Conservation (phyloP, 2,888 invertebrate species). For the Rotaria macrura region DNA sequence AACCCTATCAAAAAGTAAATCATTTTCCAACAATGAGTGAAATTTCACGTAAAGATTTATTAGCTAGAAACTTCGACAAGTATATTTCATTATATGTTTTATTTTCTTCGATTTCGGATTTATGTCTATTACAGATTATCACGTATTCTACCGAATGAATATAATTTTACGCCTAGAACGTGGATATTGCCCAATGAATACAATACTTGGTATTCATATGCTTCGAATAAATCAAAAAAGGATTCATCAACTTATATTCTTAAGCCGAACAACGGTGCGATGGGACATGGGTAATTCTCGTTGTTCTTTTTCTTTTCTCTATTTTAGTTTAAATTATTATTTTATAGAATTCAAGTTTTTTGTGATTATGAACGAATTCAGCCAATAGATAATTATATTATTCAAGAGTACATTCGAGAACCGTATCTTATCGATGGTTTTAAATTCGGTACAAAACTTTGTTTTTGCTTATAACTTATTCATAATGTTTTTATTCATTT, state of each 20-base stretch:
- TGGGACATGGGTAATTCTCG: constrained; percentile 48
- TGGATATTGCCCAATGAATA: constrained; percentile 49
- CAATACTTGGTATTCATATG: constrained; percentile 42
- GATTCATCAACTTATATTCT: constrained; percentile 46
- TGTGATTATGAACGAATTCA: constrained; percentile 42
- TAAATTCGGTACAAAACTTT: constrained; percentile 38
- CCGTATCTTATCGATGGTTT: constrained; percentile 48
- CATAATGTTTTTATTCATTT: constrained; percentile 35
- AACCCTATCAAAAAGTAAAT: constrained; percentile 48
- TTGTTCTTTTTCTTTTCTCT: neutral
- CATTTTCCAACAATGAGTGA: constrained; percentile 51
- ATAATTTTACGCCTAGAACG: constrained; percentile 46
- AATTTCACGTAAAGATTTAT: constrained; percentile 47
- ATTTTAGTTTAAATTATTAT: neutral
- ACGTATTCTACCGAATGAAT: constrained; percentile 43
- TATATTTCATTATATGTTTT: constrained; percentile 30
- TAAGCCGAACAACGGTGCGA: constrained; percentile 50
- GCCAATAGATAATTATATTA: constrained; percentile 43
- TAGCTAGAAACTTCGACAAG: constrained; percentile 48
- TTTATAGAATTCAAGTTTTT: constrained; percentile 43
- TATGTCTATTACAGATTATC: neutral
- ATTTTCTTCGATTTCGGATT: neutral
- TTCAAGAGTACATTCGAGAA: constrained; percentile 50
- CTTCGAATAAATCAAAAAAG: constrained; percentile 44
- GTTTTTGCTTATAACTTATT: neutral